Conservation (phyloP, 2,888 invertebrate genomes). For the Bellardia bayeri region DNA sequence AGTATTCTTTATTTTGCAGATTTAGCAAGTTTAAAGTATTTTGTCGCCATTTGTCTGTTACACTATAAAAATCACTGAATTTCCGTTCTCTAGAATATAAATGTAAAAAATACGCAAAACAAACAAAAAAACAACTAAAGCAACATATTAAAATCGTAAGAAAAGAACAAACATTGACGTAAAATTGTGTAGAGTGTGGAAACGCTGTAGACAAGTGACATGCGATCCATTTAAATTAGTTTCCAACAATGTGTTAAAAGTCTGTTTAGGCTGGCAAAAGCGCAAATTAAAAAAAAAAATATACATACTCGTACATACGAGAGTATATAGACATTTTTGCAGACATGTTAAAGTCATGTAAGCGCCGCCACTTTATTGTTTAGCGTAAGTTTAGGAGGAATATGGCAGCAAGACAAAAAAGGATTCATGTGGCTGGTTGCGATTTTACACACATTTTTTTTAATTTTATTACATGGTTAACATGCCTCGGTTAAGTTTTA, state of each 20-base stretch:
- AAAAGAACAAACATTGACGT: constrained; percentile 27
- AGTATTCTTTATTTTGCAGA: background rate
- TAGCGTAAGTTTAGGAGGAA: constrained; percentile 51
- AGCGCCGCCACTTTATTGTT: constrained; percentile 68
- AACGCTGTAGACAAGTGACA: constrained; percentile 73
- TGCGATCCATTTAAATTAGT: constrained; percentile 82
- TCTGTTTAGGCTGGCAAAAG: constrained; percentile 77
- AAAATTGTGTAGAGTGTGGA: constrained; percentile 62
- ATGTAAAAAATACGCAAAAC: background rate
- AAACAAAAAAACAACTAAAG: background rate
- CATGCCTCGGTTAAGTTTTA: constrained; percentile 25
- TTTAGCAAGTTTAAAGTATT: constrained; percentile 45
- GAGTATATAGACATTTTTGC: constrained; percentile 48
- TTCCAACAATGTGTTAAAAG: constrained; percentile 81
- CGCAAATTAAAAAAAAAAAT: constrained; percentile 57
- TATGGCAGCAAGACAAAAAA: constrained; percentile 24
- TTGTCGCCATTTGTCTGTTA: constrained; percentile 65
- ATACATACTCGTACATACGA: background rate
- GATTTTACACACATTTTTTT: constrained; percentile 42
- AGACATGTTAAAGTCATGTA: constrained; percentile 72
- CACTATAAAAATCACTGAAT: constrained; percentile 17
- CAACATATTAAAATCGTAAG: background rate
- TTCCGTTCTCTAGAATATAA: constrained; percentile 29
- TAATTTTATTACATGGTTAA: constrained; percentile 49
- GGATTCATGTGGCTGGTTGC: constrained; percentile 49